phyloP scores from a whole-genome alignment of 2,888 invertebrate genomes.

The Leptinotarsa haldemani region DNA sequence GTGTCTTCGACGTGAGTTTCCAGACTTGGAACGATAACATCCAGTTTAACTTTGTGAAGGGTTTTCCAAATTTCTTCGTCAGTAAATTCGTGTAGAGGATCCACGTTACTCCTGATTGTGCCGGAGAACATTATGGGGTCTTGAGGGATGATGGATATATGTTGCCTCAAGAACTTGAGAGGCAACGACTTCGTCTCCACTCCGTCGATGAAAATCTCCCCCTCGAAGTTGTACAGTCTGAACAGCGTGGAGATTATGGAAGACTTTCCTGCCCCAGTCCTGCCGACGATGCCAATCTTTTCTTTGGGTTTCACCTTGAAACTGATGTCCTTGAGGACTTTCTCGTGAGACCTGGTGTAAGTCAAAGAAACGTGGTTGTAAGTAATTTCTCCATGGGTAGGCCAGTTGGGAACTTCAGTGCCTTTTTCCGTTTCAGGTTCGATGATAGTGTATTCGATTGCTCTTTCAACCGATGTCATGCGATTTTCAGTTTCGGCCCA shows the following conservation, averaged over 20 bases:
- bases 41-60: conserved; percentile 54
- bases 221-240: conserved; percentile 77
- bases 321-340: conserved; percentile 76
- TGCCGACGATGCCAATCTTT: conserved; percentile 83
- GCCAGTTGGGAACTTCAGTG: conserved; percentile 76
- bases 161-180: conserved; percentile 64
- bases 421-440: conserved; percentile 60
- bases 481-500: conserved; percentile 84
- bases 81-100: conserved; percentile 52
- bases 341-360: conserved; percentile 77
- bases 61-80: conserved; percentile 58
- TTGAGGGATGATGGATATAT: conserved; percentile 69
- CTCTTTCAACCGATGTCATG: conserved; percentile 91
- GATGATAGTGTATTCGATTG: conserved; percentile 67
- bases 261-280: conserved; percentile 88
- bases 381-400: conserved; percentile 73
- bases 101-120: conserved; percentile 66
- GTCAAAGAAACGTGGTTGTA: conserved; percentile 75
- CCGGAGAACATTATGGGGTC: conserved; percentile 69
- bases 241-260: conserved; percentile 75
- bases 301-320: conserved; percentile 76
- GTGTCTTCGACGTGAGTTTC: conserved; percentile 47
- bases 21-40: conserved; percentile 59
- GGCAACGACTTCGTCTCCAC: conserved; percentile 63
- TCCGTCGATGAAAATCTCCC: conserved; percentile 71